Evolutionary conservation across 2,113 vertebrate species (phyloP), one percentile per base, ranked within the genome.

Genomic region (Triplophysa dalaica): DNA sequence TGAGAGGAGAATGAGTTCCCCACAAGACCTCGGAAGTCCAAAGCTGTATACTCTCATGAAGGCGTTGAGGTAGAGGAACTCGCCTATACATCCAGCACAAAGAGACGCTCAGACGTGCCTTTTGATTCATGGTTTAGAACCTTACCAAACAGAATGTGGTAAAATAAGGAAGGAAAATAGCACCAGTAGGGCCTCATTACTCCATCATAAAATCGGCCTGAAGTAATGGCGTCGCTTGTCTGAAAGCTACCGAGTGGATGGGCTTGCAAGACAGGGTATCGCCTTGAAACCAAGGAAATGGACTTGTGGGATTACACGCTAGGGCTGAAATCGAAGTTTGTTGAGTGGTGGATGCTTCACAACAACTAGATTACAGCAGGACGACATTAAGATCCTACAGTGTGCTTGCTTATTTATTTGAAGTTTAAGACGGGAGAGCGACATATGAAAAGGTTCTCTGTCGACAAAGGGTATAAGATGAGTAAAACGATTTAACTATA

Each of bases 1-100:
- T 83, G 86, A 86, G 84, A 88, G 80, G 81, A 85, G 86, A 89
- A 83, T 84, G 78, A 87, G 82, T 86, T 82, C 82, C 86, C 81
- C 82, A 81, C 77, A 79, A 85, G 77, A 82, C 22, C 74, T 85
- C 83, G 38, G 79, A 81, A 89, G 86, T 87, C 81, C 62, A 82
- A 89, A 82, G 85, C 74, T 79, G 84, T 83, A 74, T 85, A 84
- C 83, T 86, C 82, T 89, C 85, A 88, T 63, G 80, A 58, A 76
- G 82, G 80, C 82, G 50, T 41, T 77, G 70, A 82, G 74, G 70
- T 45, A 73, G 69, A 81, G 74, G 41, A 75, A 45, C 72, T 74
- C 8, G 43, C 45, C 29, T 70, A 13, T 72, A 54, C 19, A 70
- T 41, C 16, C 66, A 50, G 17, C 21, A 21, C 52, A 65, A 70